phyloP scores from a whole-genome alignment of 2,113 vertebrate species.

The Oreocharis arfaki region DNA sequence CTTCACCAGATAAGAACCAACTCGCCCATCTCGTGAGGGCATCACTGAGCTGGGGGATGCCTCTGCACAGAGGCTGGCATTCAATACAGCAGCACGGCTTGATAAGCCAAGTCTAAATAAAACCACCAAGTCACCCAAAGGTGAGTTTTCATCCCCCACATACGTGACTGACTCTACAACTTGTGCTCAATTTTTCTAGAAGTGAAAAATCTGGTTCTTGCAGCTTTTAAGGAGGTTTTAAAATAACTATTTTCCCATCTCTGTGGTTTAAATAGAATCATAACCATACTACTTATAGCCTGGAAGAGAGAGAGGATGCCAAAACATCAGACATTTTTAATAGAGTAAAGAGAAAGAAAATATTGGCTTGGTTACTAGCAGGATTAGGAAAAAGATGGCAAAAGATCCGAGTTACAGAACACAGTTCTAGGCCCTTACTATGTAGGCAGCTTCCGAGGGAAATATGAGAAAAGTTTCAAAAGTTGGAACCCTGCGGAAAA shows the following conservation, averaged over 20 bases:
- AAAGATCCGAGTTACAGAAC: background rate
- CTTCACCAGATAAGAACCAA: background rate
- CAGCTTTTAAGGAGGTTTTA: constrained; percentile 30
- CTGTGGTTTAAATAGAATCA: constrained; percentile 43
- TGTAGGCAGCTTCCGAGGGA: background rate
- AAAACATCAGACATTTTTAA: constrained; percentile 55
- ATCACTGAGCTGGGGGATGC: background rate
- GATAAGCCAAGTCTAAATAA: background rate
- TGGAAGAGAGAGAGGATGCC: constrained; percentile 10
- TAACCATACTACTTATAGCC: constrained; percentile 42
- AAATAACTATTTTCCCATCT: constrained; percentile 47
- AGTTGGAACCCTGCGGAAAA: background rate
- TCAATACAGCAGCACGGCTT: background rate
- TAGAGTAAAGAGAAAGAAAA: constrained; percentile 18
- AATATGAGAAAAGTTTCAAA: background rate
- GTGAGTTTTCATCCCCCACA: background rate
- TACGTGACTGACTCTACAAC: background rate
- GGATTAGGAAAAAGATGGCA: background rate
- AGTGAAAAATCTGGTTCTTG: constrained; percentile 25
- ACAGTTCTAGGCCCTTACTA: background rate
- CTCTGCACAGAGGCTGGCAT: background rate
- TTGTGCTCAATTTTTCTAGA: background rate
- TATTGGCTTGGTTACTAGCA: background rate
- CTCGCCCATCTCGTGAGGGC: background rate
- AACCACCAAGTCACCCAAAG: background rate